Evolutionary conservation across 1,140 invertebrate species (phyloP), one percentile per base, ranked within the genome.

Genomic region (Hyles vespertilio): DNA sequence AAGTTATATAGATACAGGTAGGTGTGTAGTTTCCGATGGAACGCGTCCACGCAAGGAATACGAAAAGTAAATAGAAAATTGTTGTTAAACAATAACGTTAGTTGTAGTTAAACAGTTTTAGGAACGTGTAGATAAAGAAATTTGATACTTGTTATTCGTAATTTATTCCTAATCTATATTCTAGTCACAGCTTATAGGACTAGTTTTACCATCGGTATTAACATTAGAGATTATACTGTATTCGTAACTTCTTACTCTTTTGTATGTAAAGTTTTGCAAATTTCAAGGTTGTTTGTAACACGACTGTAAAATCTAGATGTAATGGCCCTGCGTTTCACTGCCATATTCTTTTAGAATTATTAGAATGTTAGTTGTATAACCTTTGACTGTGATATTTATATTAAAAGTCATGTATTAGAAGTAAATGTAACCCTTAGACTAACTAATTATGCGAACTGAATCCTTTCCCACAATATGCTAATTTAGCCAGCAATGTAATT

Each of bases 351-450:
- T 70, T 81, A 84, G 77, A 71, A 64, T 73, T 81, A 76, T 54
- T 71, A 68, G 69, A 58, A 69, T 63, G 74, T 81, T 86, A 86
- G 83, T 84, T 83, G 66, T 82, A 67, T 84, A 81, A 85, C 84
- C 77, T 83, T 84, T 84, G 84, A 87, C 84, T 87, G 84, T 87
- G 84, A 87, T 87, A 87, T 84, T 87, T 86, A 86, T 87, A 80
- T 84, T 81, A 59, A 84, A 81, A 87, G 78, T 84, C 70, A 77
- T 84, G 81, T 81, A 81, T 81, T 84, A 83, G 80, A 74, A 75
- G 63, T 84, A 71, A 83, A 76, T 78, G 72, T 84, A 81, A 69
- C 63, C 74, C 64, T 69, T 78, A 77, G 63, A 70, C 56, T 76
- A 74, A 60, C 53, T 50, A 51, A 22, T 22, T 56, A 54, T 51